Percentiles rank a stretch among this genome's conserved stretches.
Conservation (phyloP, 1,140 invertebrate genomes). For the Andrena cerasifolii region DNA sequence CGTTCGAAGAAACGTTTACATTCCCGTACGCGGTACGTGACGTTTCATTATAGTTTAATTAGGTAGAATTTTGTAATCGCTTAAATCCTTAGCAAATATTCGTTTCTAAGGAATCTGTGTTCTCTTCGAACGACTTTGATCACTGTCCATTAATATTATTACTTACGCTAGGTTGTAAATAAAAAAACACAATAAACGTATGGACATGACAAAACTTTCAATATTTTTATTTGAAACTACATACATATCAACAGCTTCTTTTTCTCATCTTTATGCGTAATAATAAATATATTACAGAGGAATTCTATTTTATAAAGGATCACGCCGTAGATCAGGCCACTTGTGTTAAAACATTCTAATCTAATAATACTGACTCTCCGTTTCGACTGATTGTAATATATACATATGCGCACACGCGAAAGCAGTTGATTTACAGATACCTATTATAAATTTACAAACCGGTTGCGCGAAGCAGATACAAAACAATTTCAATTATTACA, state of each 20-base stretch:
- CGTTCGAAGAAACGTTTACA: conserved; percentile 68
- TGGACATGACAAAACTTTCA: conserved; percentile 56
- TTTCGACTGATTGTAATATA: conserved; percentile 7
- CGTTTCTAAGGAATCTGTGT: conserved; percentile 54
- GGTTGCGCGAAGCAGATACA: too few species aligned
- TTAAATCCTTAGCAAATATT: conserved; percentile 31
- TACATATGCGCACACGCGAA: conserved; percentile 10
- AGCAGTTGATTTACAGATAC: too few species aligned
- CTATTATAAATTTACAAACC: background rate
- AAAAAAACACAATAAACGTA: conserved; percentile 66
- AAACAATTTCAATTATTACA: conserved; percentile 1
- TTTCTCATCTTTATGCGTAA: background rate
- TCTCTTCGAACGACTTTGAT: conserved; percentile 71
- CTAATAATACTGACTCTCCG: background rate
- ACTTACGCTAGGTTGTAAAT: conserved; percentile 76
- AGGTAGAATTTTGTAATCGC: conserved; percentile 43
- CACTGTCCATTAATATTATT: conserved; percentile 75
- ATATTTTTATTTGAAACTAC: conserved; percentile 40
- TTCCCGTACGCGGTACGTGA: conserved; percentile 45
- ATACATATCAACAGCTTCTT: conserved; percentile 6
- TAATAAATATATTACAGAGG: background rate
- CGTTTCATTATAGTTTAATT: conserved; percentile 43
- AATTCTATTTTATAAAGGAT: background rate
- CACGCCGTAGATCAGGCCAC: background rate
- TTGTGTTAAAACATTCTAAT: background rate